A percentile compares a stretch with the other conserved stretches of the same genome.
These are phyloP conservation scores for Xestia xanthographa DNA, from an alignment of 2,888 invertebrate species.

Conservation along the genomic window DNA sequence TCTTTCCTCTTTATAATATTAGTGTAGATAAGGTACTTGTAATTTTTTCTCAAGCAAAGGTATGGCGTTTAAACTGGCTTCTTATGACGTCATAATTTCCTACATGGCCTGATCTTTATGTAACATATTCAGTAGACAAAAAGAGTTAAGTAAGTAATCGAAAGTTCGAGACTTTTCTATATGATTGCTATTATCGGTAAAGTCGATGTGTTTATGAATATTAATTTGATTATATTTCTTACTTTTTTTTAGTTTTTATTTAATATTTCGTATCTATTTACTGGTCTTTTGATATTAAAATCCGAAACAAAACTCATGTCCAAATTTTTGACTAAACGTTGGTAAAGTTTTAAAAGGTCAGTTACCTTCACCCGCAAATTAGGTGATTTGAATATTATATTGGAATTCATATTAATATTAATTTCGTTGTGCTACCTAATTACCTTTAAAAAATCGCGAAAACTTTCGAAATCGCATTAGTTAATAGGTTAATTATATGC, in stretches of 20 bases:
- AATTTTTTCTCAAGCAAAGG: background rate
- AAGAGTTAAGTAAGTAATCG: slow-evolving; percentile 4
- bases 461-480: background rate
- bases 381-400: background rate
- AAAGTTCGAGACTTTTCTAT: slow-evolving; percentile 22
- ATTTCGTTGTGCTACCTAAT: background rate
- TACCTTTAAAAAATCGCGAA: too few species aligned
- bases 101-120: slow-evolving; percentile 2
- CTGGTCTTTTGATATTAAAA: background rate
- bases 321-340: background rate
- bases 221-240: background rate
- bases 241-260: too few species aligned
- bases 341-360: background rate
- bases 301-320: background rate
- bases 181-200: background rate
- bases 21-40: background rate
- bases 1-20: too few species aligned
- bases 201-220: slow-evolving; percentile 1
- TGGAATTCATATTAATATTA: background rate
- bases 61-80: slow-evolving; percentile 13
- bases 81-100: slow-evolving; percentile 35
- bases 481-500: background rate
- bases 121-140: slow-evolving; percentile 12
- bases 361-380: background rate
- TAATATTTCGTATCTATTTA: background rate